Conservation (phyloP, 1,140 invertebrate genomes). For the Drosophila littoralis region DNA sequence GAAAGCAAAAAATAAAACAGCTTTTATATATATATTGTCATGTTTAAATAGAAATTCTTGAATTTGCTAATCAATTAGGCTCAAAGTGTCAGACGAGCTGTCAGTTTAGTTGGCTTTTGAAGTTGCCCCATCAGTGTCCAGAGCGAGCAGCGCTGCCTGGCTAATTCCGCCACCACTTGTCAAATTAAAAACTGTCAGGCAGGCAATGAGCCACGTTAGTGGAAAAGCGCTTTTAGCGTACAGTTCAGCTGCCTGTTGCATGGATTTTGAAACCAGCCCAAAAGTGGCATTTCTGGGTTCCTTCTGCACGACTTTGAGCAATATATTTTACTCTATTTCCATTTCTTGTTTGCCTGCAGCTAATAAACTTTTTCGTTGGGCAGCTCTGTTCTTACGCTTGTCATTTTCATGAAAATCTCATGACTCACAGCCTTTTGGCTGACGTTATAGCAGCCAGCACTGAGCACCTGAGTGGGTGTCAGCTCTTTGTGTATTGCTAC, state of each 20-base stretch:
- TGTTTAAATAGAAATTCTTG: conserved; percentile 33
- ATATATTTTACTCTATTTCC: conserved; percentile 14
- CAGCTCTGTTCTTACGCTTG: conserved; percentile 11
- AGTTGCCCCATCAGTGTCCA: conserved; percentile 45
- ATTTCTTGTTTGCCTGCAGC: conserved; percentile 16
- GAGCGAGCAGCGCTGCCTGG: conserved; percentile 21
- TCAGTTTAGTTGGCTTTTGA: conserved; percentile 60
- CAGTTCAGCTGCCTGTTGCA: background rate
- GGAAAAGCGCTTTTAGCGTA: background rate
- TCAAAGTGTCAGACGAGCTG: conserved; percentile 54
- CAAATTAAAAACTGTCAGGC: conserved; percentile 73
- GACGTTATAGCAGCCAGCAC: conserved; percentile 8
- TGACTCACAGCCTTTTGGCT: conserved; percentile 36
- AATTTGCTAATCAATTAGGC: conserved; percentile 72
- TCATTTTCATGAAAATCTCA: conserved; percentile 23
- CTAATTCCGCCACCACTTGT: conserved; percentile 55
- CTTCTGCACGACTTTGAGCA: background rate
- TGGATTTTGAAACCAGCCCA: background rate
- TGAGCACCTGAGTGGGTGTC: conserved; percentile 47
- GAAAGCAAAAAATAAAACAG: conserved; percentile 6
- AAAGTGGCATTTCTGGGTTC: conserved; percentile 2
- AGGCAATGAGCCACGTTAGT: conserved; percentile 29
- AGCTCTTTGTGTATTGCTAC: conserved; percentile 31
- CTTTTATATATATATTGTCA: conserved; percentile 12
- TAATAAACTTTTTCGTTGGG: conserved; percentile 8